Conservation (phyloP, 2,113 vertebrate species). For the Cyprinodon tularosa region DNA sequence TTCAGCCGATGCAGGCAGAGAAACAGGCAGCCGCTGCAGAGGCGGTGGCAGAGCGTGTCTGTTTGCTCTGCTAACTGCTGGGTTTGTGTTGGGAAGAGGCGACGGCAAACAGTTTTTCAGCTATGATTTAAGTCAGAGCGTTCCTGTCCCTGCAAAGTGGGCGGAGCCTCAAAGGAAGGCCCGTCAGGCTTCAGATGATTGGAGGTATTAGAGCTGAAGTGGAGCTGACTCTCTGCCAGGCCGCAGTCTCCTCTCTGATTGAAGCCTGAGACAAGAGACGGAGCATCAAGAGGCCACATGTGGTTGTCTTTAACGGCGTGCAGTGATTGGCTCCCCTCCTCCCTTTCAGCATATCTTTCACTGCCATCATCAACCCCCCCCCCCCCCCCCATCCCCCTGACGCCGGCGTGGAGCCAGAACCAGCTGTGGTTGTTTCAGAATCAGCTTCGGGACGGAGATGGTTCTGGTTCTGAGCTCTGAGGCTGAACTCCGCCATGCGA, state of each 20-base stretch:
- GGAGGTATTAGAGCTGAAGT: slow-evolving; percentile 76
- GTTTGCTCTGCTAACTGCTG: slow-evolving; percentile 55
- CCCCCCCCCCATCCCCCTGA: not conserved
- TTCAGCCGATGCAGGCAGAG: no score
- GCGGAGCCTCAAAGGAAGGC: slow-evolving; percentile 50
- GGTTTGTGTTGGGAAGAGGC: slow-evolving; percentile 54
- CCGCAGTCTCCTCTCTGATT: slow-evolving; percentile 84
- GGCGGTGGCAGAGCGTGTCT: slow-evolving; percentile 3
- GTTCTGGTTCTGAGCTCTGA: not conserved
- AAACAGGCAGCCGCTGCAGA: no score
- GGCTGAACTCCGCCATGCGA: slow-evolving; percentile 13
- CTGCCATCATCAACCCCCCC: slow-evolving; percentile 49
- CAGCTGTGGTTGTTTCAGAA: slow-evolving; percentile 66
- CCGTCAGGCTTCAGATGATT: slow-evolving; percentile 62
- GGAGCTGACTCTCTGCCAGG: slow-evolving; percentile 80
- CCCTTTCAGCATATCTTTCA: slow-evolving; percentile 43
- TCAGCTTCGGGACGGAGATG: slow-evolving; percentile 14
- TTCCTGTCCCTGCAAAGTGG: slow-evolving; percentile 60
- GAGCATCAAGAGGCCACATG: slow-evolving; percentile 78
- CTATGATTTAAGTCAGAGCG: slow-evolving; percentile 69
- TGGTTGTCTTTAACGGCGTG: slow-evolving; percentile 83
- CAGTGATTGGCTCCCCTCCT: slow-evolving; percentile 44
- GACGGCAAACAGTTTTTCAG: slow-evolving; percentile 54
- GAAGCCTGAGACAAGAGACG: slow-evolving; percentile 75
- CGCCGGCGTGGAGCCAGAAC: slow-evolving; percentile 38